A percentile compares a stretch with the other conserved stretches of the same genome.
Conservation (phyloP, 2,113 vertebrate genomes). For the Syrmaticus mikado region DNA sequence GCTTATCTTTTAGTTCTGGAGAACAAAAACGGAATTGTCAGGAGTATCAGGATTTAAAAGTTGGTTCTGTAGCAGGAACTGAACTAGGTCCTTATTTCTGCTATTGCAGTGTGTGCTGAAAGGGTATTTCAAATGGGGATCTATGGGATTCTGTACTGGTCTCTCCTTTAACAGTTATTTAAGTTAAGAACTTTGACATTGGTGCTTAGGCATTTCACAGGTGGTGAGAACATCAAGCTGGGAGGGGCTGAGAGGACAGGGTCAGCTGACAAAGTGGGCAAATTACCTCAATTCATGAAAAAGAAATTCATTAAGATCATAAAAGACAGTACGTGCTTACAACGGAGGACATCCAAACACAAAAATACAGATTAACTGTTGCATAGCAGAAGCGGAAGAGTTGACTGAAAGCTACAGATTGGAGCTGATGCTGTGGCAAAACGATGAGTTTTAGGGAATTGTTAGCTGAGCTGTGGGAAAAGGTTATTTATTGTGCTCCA, state of each 20-base stretch:
- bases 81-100: background rate
- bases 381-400: background rate
- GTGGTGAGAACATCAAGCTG: background rate
- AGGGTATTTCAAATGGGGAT: background rate
- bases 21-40: background rate
- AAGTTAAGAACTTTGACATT: background rate
- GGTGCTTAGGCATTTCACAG: background rate
- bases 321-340: background rate
- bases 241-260: background rate
- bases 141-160: background rate
- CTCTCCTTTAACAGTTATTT: background rate
- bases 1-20: background rate
- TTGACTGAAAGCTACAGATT: background rate
- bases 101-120: background rate
- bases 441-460: background rate
- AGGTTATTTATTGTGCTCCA: background rate
- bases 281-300: background rate
- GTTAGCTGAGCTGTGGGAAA: background rate
- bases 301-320: rapidly evolving
- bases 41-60: background rate
- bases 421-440: rapidly evolving
- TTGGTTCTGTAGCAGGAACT: background rate
- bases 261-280: background rate
- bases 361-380: background rate
- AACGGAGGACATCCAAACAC: background rate